Conservation (phyloP, 2,888 invertebrate species). For the Phyto melanocephala region DNA sequence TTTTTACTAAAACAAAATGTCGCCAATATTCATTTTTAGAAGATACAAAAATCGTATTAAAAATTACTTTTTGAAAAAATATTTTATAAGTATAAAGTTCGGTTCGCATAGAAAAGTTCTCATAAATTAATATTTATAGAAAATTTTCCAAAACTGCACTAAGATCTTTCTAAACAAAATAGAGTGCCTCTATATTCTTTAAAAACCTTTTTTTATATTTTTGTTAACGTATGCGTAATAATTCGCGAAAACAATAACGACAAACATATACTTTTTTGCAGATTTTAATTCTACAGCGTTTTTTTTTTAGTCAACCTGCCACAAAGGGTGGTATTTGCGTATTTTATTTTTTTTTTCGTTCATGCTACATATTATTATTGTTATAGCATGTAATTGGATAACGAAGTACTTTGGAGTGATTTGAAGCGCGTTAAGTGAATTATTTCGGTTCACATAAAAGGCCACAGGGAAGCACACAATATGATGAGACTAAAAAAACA, state of each 20-base stretch:
- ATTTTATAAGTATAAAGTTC: too few species aligned
- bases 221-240: constrained; percentile 20
- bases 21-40: too few species aligned
- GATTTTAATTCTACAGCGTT: constrained; percentile 31
- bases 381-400: constrained; percentile 68
- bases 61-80: too few species aligned
- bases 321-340: constrained; percentile 57
- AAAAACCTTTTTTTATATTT: neutral
- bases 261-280: constrained; percentile 38
- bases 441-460: constrained; percentile 63
- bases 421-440: constrained; percentile 70
- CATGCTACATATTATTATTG: constrained; percentile 43
- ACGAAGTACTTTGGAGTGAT: constrained; percentile 69
- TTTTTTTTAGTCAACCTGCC: constrained; percentile 42
- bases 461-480: constrained; percentile 48
- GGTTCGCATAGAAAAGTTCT: too few species aligned
- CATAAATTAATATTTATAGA: too few species aligned
- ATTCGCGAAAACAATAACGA: constrained; percentile 55
- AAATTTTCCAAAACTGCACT: neutral
- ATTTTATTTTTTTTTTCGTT: constrained; percentile 16
- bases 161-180: neutral
- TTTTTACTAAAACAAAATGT: too few species aligned
- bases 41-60: too few species aligned
- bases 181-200: constrained; percentile 5
- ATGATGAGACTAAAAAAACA: neutral